Base-by-base conservation (phyloP, 2,797 vertebrate species). In the Molossus molossus region DNA sequence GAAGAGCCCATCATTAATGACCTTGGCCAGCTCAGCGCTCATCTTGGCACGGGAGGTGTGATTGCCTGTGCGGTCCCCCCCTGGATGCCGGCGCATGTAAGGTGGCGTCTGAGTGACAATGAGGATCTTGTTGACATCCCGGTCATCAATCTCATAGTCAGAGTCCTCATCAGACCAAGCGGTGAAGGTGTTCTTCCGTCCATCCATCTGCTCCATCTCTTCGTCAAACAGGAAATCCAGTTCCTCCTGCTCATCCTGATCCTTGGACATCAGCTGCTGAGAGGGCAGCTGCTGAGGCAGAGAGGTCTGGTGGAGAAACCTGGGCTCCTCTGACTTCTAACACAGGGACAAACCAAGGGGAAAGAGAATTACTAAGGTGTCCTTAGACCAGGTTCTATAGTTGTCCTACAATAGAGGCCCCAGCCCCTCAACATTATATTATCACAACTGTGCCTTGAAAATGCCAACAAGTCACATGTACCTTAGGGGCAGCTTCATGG, bases 181-280 rank as follows among this genome's bases (percentile, higher is more conserved):
- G 0, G 99, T 99, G 98, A 99, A 99, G 67, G 99, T 99, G 98
- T 99, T 99, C 97, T 99, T 99, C 10, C 99, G 99, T 0, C 99
- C 99, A 0, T 99, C 99, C 96, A 99, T 99, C 98, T 99, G 99
- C 96, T 99, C 99, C 99, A 99, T 99, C 98, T 99, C 99, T 98
- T 99, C 99, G 0, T 99, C 99, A 0, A 99, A 99, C 96, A 99
- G 99, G 98, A 99, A 99, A 98, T 99, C 99, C 12, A 99, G 98
- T 96, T 99, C 99, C 97, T 99, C 99, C 0, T 99, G 99, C 15
- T 99, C 99, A 1, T 99, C 99, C 96, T 98, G 99, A 95, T 99
- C 99, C 55, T 98, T 99, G 23, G 99, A 57, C 95, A 98, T 94
- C 20, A 98, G 95, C 92, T 96, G 97, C 93, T 96, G 97, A 23